These are phyloP conservation scores for Pimephales promelas DNA, from an alignment of 2,113 vertebrate genomes.

Conservation along the genomic window DNA sequence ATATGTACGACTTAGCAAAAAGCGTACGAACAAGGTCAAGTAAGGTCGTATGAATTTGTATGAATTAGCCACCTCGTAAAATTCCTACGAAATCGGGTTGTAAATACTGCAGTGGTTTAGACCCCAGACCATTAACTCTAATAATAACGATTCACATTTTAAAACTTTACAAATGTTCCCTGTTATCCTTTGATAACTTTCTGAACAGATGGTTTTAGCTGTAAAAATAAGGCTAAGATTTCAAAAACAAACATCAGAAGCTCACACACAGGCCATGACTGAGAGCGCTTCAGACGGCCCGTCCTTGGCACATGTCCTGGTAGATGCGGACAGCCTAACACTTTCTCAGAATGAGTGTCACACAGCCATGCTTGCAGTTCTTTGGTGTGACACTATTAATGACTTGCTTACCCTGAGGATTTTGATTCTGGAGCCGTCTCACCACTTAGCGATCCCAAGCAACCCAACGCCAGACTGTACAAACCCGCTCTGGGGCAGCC, in stretches of 20 bases:
- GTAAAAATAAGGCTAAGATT: neutral
- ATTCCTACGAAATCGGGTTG: too few relatives aligned
- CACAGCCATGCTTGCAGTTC: slow-evolving; percentile 71
- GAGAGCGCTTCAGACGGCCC: slow-evolving; percentile 28
- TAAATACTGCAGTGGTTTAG: too few relatives aligned
- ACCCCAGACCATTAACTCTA: neutral
- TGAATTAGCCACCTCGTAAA: too few relatives aligned
- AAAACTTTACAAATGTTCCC: neutral
- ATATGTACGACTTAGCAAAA: too few relatives aligned
- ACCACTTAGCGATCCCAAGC: slow-evolving; percentile 71
- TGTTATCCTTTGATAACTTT: slow-evolving; percentile 2
- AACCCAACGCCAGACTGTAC: slow-evolving; percentile 51
- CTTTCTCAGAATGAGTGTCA: slow-evolving; percentile 74
- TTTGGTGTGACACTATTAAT: slow-evolving; percentile 72
- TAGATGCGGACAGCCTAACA: slow-evolving; percentile 62
- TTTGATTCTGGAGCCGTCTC: slow-evolving; percentile 66
- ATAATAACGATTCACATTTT: neutral
- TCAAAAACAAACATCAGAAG: neutral
- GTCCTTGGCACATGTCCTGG: slow-evolving; percentile 78
- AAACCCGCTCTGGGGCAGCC: slow-evolving; percentile 52
- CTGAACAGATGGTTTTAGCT: neutral
- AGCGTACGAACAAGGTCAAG: too few relatives aligned
- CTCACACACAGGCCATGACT: neutral
- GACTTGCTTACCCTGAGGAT: slow-evolving; percentile 72
- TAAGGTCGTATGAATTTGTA: too few relatives aligned